phyloP scores from a whole-genome alignment of 2,797 vertebrate genomes.

The Tragopan temminckii region DNA sequence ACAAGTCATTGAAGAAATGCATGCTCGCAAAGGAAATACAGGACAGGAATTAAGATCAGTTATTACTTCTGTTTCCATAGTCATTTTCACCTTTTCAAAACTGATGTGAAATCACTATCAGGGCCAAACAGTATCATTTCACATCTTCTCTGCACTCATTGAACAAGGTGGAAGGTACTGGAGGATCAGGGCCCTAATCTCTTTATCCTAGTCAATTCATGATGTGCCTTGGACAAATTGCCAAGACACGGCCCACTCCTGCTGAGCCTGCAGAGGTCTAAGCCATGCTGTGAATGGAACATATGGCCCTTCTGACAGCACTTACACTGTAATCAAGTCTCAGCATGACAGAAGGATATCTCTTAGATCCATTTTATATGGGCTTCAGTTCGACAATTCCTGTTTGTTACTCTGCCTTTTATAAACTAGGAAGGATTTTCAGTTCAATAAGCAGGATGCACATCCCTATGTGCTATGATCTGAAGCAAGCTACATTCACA shows the following conservation, averaged over 20 bases:
- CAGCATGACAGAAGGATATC: slow-evolving; percentile 46
- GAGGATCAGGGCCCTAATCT: slow-evolving; percentile 49
- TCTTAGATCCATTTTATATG: slow-evolving; percentile 50
- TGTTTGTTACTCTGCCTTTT: slow-evolving; percentile 41
- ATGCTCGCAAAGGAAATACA: background rate
- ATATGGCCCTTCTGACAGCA: slow-evolving; percentile 59
- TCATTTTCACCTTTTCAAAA: slow-evolving; percentile 31
- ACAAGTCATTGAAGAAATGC: slow-evolving; percentile 11
- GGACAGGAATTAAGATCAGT: background rate
- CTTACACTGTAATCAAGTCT: slow-evolving; percentile 56
- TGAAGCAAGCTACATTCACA: background rate
- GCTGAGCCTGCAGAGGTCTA: slow-evolving; percentile 16
- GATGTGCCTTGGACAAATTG: slow-evolving; percentile 35
- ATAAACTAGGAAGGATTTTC: slow-evolving; percentile 30
- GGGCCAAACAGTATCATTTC: slow-evolving; percentile 15
- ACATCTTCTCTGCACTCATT: background rate
- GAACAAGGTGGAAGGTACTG: background rate
- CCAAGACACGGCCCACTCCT: background rate
- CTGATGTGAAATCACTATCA: background rate
- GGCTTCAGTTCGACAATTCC: background rate
- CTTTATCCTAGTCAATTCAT: slow-evolving; percentile 58
- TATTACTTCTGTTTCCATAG: slow-evolving; percentile 20
- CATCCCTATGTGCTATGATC: accelerated
- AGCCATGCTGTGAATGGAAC: slow-evolving; percentile 24
- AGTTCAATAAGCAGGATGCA: background rate